phyloP scores from a whole-genome alignment of 2,888 invertebrate genomes.

The Aleiodes leptofemur region DNA sequence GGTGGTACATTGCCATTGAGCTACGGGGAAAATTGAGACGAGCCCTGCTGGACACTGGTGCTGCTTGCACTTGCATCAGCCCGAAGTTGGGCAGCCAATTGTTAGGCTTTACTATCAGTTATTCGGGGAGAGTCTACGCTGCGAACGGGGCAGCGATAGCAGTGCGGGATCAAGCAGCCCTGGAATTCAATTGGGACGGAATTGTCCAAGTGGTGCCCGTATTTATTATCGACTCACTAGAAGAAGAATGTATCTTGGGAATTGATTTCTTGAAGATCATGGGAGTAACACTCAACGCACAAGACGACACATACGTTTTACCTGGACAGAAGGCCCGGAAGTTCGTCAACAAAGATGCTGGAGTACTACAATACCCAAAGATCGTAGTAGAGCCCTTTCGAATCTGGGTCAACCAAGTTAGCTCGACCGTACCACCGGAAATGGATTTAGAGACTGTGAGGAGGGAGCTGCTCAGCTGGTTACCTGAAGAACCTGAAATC shows the following conservation, averaged over 20 bases:
- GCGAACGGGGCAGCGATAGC: neutral
- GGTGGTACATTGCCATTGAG: neutral
- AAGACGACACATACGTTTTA: neutral
- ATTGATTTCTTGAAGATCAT: conserved; percentile 1
- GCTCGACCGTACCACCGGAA: neutral
- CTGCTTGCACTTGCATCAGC: neutral
- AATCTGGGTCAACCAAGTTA: neutral
- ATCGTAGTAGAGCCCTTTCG: neutral
- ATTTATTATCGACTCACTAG: neutral
- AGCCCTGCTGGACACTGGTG: neutral
- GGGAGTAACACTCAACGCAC: neutral
- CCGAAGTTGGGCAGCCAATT: neutral
- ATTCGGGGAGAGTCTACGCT: neutral
- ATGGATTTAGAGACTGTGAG: neutral
- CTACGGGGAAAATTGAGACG: neutral
- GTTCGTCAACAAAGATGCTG: neutral
- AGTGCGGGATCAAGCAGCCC: neutral
- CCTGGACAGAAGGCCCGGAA: neutral
- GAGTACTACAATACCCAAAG: neutral
- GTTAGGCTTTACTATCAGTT: neutral
- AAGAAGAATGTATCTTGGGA: conserved; percentile 1
- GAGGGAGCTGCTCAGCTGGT: neutral
- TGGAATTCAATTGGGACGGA: conserved; percentile 1
- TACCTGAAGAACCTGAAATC: neutral
- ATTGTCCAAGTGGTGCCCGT: neutral